Conservation (phyloP, 1,140 invertebrate genomes). For the Palaemon carinicauda region DNA sequence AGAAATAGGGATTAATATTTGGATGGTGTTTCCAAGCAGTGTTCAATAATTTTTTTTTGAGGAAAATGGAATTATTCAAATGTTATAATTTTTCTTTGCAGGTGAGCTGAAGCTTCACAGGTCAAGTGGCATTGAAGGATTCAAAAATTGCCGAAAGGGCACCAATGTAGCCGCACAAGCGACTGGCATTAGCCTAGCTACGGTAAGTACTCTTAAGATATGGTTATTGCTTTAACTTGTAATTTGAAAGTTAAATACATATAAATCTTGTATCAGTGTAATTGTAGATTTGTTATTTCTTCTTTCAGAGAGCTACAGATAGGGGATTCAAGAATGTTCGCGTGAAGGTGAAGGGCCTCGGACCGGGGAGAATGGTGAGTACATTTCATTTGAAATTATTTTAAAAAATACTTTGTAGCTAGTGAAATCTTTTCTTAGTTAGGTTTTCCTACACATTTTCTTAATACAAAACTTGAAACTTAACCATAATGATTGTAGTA, state of each 20-base stretch:
- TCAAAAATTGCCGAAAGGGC: slow-evolving; percentile 92
- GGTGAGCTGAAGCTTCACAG: slow-evolving; percentile 71
- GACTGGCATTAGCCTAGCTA: slow-evolving; percentile 80
- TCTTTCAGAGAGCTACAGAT: slow-evolving; percentile 76
- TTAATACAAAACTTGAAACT: too few species aligned
- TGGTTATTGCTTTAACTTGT: not conserved
- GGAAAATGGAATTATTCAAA: not conserved
- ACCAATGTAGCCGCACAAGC: slow-evolving; percentile 96
- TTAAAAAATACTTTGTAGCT: too few species aligned
- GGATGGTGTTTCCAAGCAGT: not conserved
- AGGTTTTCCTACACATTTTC: too few species aligned
- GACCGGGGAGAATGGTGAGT: slow-evolving; percentile 86
- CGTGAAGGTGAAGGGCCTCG: slow-evolving; percentile 80
- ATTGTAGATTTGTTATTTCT: not conserved
- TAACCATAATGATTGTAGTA: too few species aligned
- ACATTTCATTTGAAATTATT: too few species aligned
- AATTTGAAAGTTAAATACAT: not conserved
- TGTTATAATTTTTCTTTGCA: slow-evolving; percentile 61
- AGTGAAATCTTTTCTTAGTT: too few species aligned
- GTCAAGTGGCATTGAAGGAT: slow-evolving; percentile 89
- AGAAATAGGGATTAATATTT: not conserved
- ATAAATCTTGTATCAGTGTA: not conserved
- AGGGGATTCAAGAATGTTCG: slow-evolving; percentile 78
- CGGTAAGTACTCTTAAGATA: slow-evolving; percentile 69
- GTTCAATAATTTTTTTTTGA: not conserved